Evolutionary conservation across 1,140 invertebrate genomes (phyloP), one percentile per base, ranked within the genome.

Genomic region (Drosophila virilis): DNA sequence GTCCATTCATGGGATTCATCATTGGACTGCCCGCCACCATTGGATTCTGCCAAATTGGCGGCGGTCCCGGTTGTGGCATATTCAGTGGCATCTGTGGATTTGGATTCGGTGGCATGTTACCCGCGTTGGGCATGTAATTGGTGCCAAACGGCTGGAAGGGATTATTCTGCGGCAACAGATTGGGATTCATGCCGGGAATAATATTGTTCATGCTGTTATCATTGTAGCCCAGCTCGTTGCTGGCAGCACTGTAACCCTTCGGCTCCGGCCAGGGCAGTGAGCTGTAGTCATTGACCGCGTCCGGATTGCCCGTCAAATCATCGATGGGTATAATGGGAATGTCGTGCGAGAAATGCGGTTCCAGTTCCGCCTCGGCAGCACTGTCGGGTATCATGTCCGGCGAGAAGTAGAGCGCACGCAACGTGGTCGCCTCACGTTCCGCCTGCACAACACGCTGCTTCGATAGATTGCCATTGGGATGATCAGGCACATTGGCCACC

Each of bases 331-430:
- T 98, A 7, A 95, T 93, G 73, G 95, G 95, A 2, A 97, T 96
- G 85, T 98, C 97, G 1, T 94, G 94, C 52, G 95, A 94, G 74
- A 95, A 95, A 78, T 96, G 95, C 7, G 94, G 94, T 93, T 98
- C 97, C 59, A 95, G 92, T 75, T 98, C 97, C 1, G 98, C 96
- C 93, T 98, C 98, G 37, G 95, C 94, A 0, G 97, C 94, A 50
- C 95, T 95, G 88, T 98, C 97, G 9, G 98, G 97, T 60, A 98
- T 96, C 96, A 97, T 96, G 61, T 95, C 94, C 71, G 95, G 95
- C 80, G 96, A 95, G 91, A 98, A 98, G 92, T 98, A 98, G 1
- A 98, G 92, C 1, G 97, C 96, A 89, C 97, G 96, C 8, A 98
- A 93, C 13, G 97, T 96, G 15, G 94, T 95, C 81, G 96, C 96